Evolutionary conservation across 2,113 vertebrate genomes (phyloP).

Genomic region (Tychaedon coryphoeus): DNA sequence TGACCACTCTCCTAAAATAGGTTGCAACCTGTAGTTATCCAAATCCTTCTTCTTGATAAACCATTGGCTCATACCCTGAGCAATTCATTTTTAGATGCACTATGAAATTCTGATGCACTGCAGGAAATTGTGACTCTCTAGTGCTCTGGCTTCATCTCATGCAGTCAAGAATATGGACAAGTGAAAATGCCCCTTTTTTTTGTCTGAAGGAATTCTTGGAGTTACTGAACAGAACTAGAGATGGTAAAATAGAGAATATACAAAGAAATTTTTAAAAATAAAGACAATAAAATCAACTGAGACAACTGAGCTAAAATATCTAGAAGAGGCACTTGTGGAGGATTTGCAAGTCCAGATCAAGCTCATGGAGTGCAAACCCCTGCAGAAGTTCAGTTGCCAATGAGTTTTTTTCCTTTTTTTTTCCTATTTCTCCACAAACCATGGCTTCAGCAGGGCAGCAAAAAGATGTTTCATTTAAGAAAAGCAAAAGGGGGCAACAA

Average conservation of each 20-base stretch:
- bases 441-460: neutral
- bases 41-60: neutral
- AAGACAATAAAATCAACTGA: neutral
- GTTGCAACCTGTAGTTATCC: neutral
- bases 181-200: neutral
- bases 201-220: neutral
- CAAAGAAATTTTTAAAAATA: neutral
- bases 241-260: neutral
- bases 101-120: neutral
- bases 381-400: neutral
- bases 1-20: neutral
- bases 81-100: neutral
- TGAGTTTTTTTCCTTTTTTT: accelerated
- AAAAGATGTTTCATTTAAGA: neutral
- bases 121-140: neutral
- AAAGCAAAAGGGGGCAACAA: neutral
- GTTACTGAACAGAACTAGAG: neutral
- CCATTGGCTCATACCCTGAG: neutral
- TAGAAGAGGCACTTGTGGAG: neutral
- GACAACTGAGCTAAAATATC: neutral
- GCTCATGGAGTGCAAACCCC: neutral
- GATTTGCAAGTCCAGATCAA: neutral
- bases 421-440: neutral
- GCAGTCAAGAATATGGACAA: neutral
- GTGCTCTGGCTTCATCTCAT: neutral